Conservation (phyloP, 2,888 invertebrate genomes). For the Thysanoteuthis rhombus region DNA sequence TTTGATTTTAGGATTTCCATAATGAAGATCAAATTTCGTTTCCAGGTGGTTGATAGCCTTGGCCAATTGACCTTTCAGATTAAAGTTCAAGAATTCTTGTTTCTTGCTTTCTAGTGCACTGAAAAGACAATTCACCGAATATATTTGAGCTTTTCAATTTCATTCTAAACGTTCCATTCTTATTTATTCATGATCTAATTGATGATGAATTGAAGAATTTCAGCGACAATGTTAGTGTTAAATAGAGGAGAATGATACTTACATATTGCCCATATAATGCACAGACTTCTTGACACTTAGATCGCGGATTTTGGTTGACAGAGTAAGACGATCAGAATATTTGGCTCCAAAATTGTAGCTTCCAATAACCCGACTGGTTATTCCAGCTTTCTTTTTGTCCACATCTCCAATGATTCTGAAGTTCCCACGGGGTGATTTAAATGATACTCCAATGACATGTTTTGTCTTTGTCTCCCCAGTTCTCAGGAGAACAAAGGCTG, state of each 20-base stretch:
- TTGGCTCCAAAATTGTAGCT: constrained; percentile 31
- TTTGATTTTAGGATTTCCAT: neutral
- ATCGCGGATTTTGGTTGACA: constrained; percentile 39
- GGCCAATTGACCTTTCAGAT: neutral
- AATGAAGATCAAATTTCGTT: neutral
- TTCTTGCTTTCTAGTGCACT: neutral
- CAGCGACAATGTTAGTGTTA: neutral
- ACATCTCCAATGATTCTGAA: neutral
- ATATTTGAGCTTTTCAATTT: neutral
- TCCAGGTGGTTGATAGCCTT: neutral
- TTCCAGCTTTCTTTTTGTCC: neutral
- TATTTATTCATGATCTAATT: neutral
- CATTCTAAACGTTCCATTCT: neutral
- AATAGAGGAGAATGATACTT: constrained; percentile 25
- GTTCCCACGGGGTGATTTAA: neutral
- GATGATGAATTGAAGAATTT: neutral
- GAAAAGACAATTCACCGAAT: neutral
- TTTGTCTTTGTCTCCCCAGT: neutral
- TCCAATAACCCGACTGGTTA: constrained; percentile 31
- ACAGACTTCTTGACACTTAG: constrained; percentile 35
- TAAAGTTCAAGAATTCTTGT: neutral
- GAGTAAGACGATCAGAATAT: constrained; percentile 31
- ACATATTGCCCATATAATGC: constrained; percentile 38
- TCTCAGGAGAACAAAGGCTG: neutral
- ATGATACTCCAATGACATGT: constrained; percentile 14